Base-by-base conservation (phyloP, 2,797 vertebrate species). In the Antennarius maculatus region DNA sequence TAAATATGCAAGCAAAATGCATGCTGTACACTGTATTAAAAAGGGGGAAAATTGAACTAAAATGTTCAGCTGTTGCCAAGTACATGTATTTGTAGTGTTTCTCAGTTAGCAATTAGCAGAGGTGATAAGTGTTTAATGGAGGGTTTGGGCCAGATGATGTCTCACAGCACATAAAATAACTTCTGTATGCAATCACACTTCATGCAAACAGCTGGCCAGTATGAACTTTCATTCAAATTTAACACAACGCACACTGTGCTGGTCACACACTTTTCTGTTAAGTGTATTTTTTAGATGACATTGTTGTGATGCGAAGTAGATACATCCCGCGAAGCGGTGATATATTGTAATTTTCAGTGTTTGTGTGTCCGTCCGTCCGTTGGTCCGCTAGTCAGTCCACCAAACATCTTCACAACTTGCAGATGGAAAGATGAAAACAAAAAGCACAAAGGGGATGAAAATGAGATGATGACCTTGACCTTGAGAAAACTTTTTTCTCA, bases 61-160 rank as follows among this genome's bases (percentile, higher is more conserved):
- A 63, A 54, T 14, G 16, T 61, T 67, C 15, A 28, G 41, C n/a
- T 66, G 48, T 4, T 53, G 53, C 64, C 51, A 41, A 59, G 62
- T 55, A n/a, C n/a, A 46, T 57, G 16, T 46, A 39, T 75, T 58
- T 56, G 31, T 50, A 47, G 17, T 7, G 13, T 49, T 62, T 18
- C 12, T 47, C 43, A 42, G 2, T 0, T 4, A 47, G 51, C 50
- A 51, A 47, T 63, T 57, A 55, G 23, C 23, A 43, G 37, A 54
- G 46, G 54, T 66, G 23, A 10, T 46, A 55, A 70, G 50, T 37
- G 67, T 45, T 67, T 68, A 59, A 65, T 66, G 63, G 62, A 61
- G 66, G 54, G 64, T 66, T 66, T 66, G 16, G 66, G 43, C 67
- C 28, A 54, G 23, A 23, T 23, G 2, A 23, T 23, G 23, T 23